Conservation (phyloP, 2,888 invertebrate species). For the Watsonalla binaria region DNA sequence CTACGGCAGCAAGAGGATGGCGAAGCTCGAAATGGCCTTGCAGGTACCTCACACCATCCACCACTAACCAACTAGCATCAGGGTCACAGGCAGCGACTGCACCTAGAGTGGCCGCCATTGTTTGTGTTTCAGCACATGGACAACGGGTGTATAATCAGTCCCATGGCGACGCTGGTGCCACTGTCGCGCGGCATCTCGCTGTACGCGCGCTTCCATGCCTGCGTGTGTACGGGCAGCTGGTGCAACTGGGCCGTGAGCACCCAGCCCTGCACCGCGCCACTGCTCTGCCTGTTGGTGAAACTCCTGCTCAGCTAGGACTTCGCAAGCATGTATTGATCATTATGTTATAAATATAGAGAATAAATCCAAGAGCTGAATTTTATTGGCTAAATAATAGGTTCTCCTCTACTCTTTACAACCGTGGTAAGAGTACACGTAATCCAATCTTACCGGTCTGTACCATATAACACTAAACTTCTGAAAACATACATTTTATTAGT, state of each 20-base stretch:
- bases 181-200: slow-evolving; percentile 56
- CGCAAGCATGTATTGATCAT: background rate
- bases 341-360: no score
- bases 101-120: background rate
- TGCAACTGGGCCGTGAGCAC: slow-evolving; percentile 33
- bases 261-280: background rate
- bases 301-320: background rate
- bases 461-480: no score
- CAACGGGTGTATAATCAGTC: slow-evolving; percentile 55
- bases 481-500: no score
- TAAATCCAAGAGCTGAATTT: no score
- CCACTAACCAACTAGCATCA: background rate
- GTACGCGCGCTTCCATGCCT: slow-evolving; percentile 59
- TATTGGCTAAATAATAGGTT: no score
- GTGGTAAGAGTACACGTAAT: no score
- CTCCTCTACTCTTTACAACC: no score
- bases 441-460: no score
- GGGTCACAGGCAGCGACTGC: background rate
- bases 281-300: background rate
- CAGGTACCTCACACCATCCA: slow-evolving; percentile 18
- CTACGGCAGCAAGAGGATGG: slow-evolving; percentile 56
- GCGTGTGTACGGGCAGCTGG: slow-evolving; percentile 55
- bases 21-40: slow-evolving; percentile 43
- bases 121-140: slow-evolving; percentile 40
- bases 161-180: slow-evolving; percentile 55